Evolutionary conservation across 1,140 invertebrate genomes (phyloP).

Genomic region (Zaprionus africanus): DNA sequence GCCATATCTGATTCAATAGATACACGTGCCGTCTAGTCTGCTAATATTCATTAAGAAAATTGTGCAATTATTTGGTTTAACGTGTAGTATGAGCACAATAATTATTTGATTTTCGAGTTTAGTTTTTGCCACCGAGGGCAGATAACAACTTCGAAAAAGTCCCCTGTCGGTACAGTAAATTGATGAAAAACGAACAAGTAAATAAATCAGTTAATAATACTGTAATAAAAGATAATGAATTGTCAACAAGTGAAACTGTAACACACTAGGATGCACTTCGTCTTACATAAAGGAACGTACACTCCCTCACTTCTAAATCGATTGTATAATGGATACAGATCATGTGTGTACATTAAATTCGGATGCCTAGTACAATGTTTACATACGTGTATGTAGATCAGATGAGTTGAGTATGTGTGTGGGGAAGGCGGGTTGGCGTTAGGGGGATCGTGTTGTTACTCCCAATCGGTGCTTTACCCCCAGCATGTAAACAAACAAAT

Average conservation of each 20-base stretch:
- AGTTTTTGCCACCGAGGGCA: slow-evolving; percentile 10
- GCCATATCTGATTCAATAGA: slow-evolving; percentile 15
- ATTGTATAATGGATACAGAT: slow-evolving; percentile 17
- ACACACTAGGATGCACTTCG: not conserved
- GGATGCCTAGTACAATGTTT: slow-evolving; percentile 9
- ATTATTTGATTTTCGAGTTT: slow-evolving; percentile 37
- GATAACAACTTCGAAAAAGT: slow-evolving; percentile 38
- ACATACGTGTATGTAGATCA: not conserved
- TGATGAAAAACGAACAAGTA: slow-evolving; percentile 23
- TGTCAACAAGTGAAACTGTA: slow-evolving; percentile 30
- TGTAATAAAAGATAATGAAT: slow-evolving; percentile 38
- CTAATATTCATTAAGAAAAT: slow-evolving; percentile 31
- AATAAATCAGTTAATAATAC: slow-evolving; percentile 46
- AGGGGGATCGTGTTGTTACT: not conserved
- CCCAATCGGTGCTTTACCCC: slow-evolving; percentile 38
- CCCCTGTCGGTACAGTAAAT: slow-evolving; percentile 24
- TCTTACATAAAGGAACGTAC: not conserved
- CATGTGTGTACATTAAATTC: slow-evolving; percentile 3
- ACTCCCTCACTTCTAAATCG: not conserved
- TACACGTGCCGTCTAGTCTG: slow-evolving; percentile 16
- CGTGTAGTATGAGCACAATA: slow-evolving; percentile 30
- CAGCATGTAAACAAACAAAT: slow-evolving; percentile 4
- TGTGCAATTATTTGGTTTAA: slow-evolving; percentile 28
- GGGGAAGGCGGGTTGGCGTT: too few relatives aligned
- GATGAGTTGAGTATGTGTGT: not conserved